Percentiles rank a stretch among this genome's conserved stretches.
phyloP scores from a whole-genome alignment of 2,888 invertebrate genomes.

The Caradrina clavipalpis region DNA sequence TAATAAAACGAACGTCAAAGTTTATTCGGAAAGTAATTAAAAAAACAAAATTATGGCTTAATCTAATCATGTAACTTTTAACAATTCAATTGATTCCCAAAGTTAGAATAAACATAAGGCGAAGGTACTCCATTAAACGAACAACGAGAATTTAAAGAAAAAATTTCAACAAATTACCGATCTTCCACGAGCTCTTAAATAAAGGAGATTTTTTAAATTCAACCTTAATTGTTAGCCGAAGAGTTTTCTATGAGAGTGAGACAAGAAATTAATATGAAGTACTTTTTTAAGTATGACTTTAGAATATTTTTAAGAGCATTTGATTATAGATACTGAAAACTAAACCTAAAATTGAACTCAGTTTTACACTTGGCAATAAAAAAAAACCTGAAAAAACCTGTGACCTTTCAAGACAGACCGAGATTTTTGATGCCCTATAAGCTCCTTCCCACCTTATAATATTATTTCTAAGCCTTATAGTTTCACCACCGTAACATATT shows the following conservation, averaged over 20 bases:
- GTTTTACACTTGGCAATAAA: too few species aligned
- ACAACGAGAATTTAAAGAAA: conserved; percentile 84
- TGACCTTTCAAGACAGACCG: too few species aligned
- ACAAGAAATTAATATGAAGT: conserved; percentile 58
- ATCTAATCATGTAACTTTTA: conserved; percentile 77
- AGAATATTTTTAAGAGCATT: too few species aligned
- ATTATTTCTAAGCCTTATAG: too few species aligned
- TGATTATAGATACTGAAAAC: too few species aligned
- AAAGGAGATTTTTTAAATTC: conserved; percentile 84
- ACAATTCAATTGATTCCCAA: conserved; percentile 79
- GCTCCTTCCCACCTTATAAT: too few species aligned
- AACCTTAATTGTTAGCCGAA: conserved; percentile 86
- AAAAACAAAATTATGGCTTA: conserved; percentile 74
- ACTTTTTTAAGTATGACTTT: neutral
- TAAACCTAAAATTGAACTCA: too few species aligned
- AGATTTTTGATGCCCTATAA: too few species aligned
- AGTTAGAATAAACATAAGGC: conserved; percentile 84
- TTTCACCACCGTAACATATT: too few species aligned
- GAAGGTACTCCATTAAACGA: conserved; percentile 84
- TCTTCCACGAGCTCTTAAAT: conserved; percentile 79
- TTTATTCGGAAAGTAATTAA: conserved; percentile 68
- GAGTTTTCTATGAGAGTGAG: conserved; percentile 64
- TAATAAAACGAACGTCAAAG: conserved; percentile 8
- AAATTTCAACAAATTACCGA: conserved; percentile 88
- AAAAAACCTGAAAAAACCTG: too few species aligned